Conservation (phyloP, 1,140 invertebrate species). For the Phthorimaea operculella region DNA sequence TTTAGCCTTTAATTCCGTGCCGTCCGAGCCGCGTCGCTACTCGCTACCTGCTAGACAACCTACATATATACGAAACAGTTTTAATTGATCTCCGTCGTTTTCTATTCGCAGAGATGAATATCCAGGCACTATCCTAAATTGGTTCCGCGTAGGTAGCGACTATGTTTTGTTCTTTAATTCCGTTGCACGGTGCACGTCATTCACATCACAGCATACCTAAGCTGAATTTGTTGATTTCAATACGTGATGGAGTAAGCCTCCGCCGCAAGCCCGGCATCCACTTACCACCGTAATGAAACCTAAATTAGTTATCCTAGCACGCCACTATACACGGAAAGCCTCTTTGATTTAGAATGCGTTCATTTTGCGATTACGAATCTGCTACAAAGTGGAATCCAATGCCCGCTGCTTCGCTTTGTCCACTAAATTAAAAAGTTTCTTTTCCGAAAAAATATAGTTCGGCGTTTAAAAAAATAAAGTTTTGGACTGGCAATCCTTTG, state of each 20-base stretch:
- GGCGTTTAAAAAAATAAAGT: too few species aligned
- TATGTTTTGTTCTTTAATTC: neutral
- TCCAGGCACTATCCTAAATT: slow-evolving; percentile 5
- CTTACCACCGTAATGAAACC: neutral
- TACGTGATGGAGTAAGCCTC: neutral
- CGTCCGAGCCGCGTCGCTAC: slow-evolving; percentile 11
- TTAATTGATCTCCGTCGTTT: slow-evolving; percentile 55
- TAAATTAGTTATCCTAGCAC: slow-evolving; percentile 1
- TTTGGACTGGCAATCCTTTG: too few species aligned
- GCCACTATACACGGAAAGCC: neutral
- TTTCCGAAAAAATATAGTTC: too few species aligned
- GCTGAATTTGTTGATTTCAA: neutral
- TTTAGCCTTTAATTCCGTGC: slow-evolving; percentile 61
- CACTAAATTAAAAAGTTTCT: too few species aligned
- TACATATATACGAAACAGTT: slow-evolving; percentile 27
- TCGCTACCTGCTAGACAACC: neutral
- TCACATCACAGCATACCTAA: neutral
- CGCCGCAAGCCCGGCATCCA: neutral
- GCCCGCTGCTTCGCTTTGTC: too few species aligned
- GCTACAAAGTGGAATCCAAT: neutral
- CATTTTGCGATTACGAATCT: neutral
- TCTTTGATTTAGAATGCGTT: neutral
- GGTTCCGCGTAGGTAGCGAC: neutral
- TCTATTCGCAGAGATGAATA: slow-evolving; percentile 29
- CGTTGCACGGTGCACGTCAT: neutral